phyloP scores from a whole-genome alignment of 2,797 vertebrate genomes.

The Rhinatrema bivittatum region DNA sequence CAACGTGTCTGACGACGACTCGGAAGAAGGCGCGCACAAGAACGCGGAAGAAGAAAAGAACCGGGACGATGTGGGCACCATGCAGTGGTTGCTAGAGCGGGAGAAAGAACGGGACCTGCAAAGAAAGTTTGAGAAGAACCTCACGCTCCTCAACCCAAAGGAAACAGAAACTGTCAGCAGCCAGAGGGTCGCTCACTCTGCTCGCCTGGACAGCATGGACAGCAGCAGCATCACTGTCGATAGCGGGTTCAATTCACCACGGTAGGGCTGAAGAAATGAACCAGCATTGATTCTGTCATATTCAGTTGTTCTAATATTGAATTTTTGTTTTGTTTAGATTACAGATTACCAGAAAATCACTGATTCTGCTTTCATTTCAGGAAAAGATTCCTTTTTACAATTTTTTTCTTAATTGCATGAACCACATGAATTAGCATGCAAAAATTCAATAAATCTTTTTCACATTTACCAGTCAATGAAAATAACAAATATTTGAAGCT shows the following conservation, averaged over 20 bases:
- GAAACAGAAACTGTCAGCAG: constrained; percentile 87
- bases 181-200: constrained; percentile 89
- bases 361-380: no score
- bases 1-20: constrained; percentile 91
- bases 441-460: no score
- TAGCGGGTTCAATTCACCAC: constrained; percentile 98
- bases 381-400: no score
- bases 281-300: no score
- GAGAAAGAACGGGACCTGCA: constrained; percentile 93
- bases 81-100: constrained; percentile 93
- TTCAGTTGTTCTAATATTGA: not conserved
- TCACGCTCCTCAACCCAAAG: constrained; percentile 91
- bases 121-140: constrained; percentile 93
- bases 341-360: no score
- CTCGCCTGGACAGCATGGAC: constrained; percentile 96
- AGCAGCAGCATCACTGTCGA: constrained; percentile 97
- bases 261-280: constrained; percentile 66
- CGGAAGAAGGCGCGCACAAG: constrained; percentile 83
- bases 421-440: no score
- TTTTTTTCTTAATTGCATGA: no score
- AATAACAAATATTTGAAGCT: no score
- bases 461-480: no score
- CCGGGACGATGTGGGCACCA: constrained; percentile 77
- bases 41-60: constrained; percentile 72
- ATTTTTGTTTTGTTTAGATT: not conserved